Evolutionary conservation across 1,140 invertebrate species (phyloP).

Genomic region (Semibalanus balanoides): DNA sequence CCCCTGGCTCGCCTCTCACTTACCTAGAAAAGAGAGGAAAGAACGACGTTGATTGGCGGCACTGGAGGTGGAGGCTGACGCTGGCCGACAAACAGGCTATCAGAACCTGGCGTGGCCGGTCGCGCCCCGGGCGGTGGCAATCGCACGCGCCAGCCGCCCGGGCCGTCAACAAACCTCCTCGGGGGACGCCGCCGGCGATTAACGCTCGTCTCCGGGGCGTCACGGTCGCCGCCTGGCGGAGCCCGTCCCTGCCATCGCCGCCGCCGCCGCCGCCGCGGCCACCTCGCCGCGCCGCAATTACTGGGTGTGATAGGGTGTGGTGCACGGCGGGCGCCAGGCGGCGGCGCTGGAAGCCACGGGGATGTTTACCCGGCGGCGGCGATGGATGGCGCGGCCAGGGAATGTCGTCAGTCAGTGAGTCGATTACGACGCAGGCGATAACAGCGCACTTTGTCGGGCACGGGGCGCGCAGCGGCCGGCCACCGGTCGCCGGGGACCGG

Average conservation of each 20-base stretch:
- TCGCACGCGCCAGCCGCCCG: background rate
- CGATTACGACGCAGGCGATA: background rate
- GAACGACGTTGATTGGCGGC: background rate
- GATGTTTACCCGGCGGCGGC: background rate
- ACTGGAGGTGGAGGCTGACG: too few relatives aligned
- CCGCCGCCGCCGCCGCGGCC: too few relatives aligned
- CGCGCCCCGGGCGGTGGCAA: background rate
- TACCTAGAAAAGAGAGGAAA: background rate
- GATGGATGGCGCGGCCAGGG: background rate
- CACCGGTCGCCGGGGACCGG: background rate
- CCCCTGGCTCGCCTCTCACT: background rate
- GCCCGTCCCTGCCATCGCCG: background rate
- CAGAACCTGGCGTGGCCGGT: background rate
- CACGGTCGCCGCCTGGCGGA: too few relatives aligned
- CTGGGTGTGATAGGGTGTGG: too few relatives aligned
- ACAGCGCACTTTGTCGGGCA: background rate
- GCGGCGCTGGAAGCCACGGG: too few relatives aligned
- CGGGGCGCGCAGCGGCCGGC: too few relatives aligned
- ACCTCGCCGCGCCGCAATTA: too few relatives aligned
- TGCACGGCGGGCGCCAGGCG: too few relatives aligned
- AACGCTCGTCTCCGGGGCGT: background rate
- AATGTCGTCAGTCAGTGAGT: background rate
- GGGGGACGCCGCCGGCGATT: background rate
- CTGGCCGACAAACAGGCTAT: background rate
- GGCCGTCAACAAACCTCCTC: background rate